Evolutionary conservation across 2,888 invertebrate genomes (phyloP), one percentile per base, ranked within the genome.

Genomic region (Callinectes sapidus): DNA sequence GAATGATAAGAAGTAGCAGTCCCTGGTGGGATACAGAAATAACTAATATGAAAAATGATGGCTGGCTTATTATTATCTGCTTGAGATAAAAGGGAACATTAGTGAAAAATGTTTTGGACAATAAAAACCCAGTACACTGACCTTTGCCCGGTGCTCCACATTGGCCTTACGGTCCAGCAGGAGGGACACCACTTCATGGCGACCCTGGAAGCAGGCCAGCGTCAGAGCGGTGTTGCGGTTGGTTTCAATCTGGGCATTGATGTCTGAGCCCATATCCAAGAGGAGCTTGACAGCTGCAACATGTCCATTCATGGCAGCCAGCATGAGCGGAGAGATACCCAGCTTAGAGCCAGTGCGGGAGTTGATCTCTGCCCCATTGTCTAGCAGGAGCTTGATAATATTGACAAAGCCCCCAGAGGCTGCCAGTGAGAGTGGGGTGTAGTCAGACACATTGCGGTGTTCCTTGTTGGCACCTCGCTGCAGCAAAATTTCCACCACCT

Each of bases 241-340:
- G 85, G 99, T 99, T 96, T 99, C 99, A 95, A 99, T 99, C 96
- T 99, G 99, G 95, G 99, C 99, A 96, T 99, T 99, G 95, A 99
- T 99, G 96, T 99, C 99, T 95, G 99, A 99, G 95, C 99, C 99
- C 97, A 98, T 98, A 96, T 99, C 99, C 93, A 99, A 97, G 93
- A 99, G 96, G 94, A 99, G 96, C 95, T 98, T 95, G 13, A 95
- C 95, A 28, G 95, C 94, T 28, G 93, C 93, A 32, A 98, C 97
- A 95, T 98, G 98, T 0, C 99, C 99, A 96, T 99, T 99, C 99
- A 99, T 99, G 42, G 99, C 99, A 32, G 99, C 99, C 95, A 99
- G 96, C 99, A 99, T 99, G 91, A 99, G 97, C 6, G 99, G 99
- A 0, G 99, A 99, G 95, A 99, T 99, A 95, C 99, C 99, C 92